Base-by-base conservation (phyloP, 2,113 vertebrate species). In the Pelmatolapia mariae region DNA sequence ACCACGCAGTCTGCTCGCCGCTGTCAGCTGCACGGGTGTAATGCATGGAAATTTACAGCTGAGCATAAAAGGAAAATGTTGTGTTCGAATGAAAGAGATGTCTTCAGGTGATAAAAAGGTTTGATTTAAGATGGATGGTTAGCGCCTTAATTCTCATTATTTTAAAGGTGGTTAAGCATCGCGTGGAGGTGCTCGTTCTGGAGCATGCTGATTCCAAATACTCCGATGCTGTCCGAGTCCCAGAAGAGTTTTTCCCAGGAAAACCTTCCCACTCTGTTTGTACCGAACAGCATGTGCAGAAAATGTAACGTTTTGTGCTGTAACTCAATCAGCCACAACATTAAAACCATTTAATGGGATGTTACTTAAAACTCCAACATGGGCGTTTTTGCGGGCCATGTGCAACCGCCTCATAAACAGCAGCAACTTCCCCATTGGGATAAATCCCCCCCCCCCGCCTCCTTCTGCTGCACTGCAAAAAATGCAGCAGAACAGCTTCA, bases 1-100 rank as follows among this genome's bases (percentile, higher is more conserved):
- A 29, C 66, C 52, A 29, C 63, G 4, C 53, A 22, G 12, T 56
- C 85, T 80, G 15, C n/a, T 50, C 9, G 52, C 50, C 5, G 2
- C 80, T 85, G 33, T 76, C 78, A 68, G 16, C 59, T 80, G 61
- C 59, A 4, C 1, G 6, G 9, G 52, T 10, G 47, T 38, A 43
- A 83, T 24, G 61, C 87, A 85, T 88, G 80, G 80, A 86, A 85
- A 86, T 73, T 76, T 87, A 82, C 86, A 59, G 83, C 57, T 1
- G 10, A 53, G 47, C 57, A 80, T 87, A 59, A 81, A 89, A 89
- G 26, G 36, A 3, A 52, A 86, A 63, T 36, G 71, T 83, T 90
- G 82, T 33, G 31, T 61, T 80, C 38, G 26, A 36, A 4, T 59
- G 29, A 85, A 85, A 5, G 16, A 2, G 38, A n/a, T 13, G 31